phyloP scores from a whole-genome alignment of 2,888 invertebrate species.

The Hofmannophila pseudospretella region DNA sequence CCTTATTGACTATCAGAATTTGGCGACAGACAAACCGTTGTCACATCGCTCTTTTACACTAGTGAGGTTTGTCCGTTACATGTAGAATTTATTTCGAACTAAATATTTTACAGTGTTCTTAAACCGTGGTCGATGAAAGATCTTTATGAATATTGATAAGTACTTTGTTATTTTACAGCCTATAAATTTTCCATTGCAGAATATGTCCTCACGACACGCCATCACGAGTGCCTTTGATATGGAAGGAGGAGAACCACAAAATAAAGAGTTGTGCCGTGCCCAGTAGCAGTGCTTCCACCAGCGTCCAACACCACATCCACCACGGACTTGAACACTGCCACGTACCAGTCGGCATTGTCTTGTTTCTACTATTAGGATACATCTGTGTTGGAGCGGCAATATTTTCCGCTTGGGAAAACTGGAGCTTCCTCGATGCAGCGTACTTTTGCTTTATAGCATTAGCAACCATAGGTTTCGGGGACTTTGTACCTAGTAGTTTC shows the following conservation, averaged over 20 bases:
- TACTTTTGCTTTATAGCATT: constrained; percentile 92
- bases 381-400: constrained; percentile 86
- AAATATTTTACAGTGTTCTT: too few relatives aligned
- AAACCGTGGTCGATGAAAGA: too few relatives aligned
- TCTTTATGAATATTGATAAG: too few relatives aligned
- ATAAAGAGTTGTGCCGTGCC: constrained; percentile 54
- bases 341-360: constrained; percentile 73
- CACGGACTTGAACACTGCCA: constrained; percentile 59
- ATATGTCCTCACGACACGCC: constrained; percentile 84
- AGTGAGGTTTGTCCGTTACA: too few relatives aligned
- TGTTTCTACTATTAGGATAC: constrained; percentile 84
- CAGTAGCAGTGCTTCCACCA: constrained; percentile 54
- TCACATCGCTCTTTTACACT: too few relatives aligned
- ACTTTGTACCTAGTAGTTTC: constrained; percentile 82
- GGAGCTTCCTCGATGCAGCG: constrained; percentile 88
- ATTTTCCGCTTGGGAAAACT: constrained; percentile 88
- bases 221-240: constrained; percentile 85
- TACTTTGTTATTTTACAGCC: too few relatives aligned
- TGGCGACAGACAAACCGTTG: too few relatives aligned
- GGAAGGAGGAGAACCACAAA: constrained; percentile 71
- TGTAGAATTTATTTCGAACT: too few relatives aligned
- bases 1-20: too few relatives aligned
- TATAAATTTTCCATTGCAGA: too few relatives aligned
- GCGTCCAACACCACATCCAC: constrained; percentile 48
- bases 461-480: constrained; percentile 90